A percentile compares a stretch with the other conserved stretches of the same genome.
Evolutionary conservation across 30 jellyfish, hydroid and myxozoan genomes (phyloP).

Genomic region (Turritopsis rubra): DNA sequence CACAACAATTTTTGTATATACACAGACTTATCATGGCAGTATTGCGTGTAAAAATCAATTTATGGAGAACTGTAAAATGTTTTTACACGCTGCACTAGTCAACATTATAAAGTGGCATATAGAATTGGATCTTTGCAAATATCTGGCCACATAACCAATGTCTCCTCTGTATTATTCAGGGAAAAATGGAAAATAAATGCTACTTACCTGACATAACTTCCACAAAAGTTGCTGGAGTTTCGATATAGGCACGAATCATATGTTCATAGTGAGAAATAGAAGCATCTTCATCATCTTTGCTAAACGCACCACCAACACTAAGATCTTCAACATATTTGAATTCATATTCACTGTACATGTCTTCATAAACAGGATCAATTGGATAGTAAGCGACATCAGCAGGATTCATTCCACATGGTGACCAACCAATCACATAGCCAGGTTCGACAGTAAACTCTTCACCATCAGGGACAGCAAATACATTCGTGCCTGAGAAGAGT

Average conservation of each 20-base stretch:
- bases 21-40: too few species aligned
- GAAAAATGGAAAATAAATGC: too few species aligned
- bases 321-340: neutral
- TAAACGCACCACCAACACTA: neutral
- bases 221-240: neutral
- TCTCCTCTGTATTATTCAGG: too few species aligned
- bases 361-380: conserved; percentile 6
- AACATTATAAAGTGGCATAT: too few species aligned
- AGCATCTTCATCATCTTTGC: neutral
- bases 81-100: too few species aligned
- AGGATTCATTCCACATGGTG: neutral
- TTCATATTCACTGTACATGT: neutral
- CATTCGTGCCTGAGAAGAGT: neutral
- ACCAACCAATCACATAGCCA: conserved; percentile 5
- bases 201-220: neutral
- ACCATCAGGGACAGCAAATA: conserved; percentile 6
- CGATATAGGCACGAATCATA: neutral
- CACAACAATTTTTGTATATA: too few species aligned
- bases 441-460: neutral
- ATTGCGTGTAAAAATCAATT: too few species aligned
- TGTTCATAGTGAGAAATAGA: neutral
- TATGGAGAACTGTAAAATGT: too few species aligned
- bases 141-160: too few species aligned
- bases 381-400: conserved; percentile 8
- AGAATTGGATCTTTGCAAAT: too few species aligned